A percentile compares a stretch with the other conserved stretches of the same genome.
Conservation (phyloP, 2,888 invertebrate species). For the Lepidochitona cinerea region DNA sequence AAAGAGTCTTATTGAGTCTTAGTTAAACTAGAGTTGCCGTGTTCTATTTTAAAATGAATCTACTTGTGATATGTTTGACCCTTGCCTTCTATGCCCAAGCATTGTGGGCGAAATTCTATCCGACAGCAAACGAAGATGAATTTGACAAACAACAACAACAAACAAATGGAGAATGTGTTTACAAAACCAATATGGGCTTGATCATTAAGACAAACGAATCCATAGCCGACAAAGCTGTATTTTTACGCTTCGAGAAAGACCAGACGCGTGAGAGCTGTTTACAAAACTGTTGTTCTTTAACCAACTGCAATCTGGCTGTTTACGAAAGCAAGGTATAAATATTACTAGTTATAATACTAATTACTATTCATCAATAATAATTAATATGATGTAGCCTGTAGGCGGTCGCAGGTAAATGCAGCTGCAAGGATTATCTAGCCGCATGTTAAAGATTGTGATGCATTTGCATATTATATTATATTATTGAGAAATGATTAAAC, state of each 20-base stretch:
- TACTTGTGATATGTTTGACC: not conserved
- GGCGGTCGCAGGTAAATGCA: too few relatives aligned
- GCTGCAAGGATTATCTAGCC: too few relatives aligned
- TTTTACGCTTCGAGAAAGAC: constrained; percentile 35
- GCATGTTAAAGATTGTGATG: too few relatives aligned
- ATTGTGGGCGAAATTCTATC: not conserved
- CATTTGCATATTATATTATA: too few relatives aligned
- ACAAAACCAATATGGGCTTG: constrained; percentile 29
- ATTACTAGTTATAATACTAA: too few relatives aligned
- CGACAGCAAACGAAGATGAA: not conserved
- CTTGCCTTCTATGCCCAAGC: not conserved
- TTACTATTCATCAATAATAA: too few relatives aligned
- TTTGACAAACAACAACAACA: not conserved
- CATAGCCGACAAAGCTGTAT: constrained; percentile 40
- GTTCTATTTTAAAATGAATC: not conserved
- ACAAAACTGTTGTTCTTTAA: constrained; percentile 42
- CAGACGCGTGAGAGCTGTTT: constrained; percentile 41
- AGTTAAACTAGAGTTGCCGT: too few relatives aligned
- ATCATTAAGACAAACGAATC: constrained; percentile 56
- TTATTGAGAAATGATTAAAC: too few relatives aligned
- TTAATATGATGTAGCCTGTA: too few relatives aligned
- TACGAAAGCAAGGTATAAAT: constrained; percentile 58
- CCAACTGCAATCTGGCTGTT: constrained; percentile 50
- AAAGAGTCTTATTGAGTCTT: too few relatives aligned
- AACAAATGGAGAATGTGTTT: constrained; percentile 15